phyloP scores from a whole-genome alignment of 1,140 invertebrate genomes.

The Eumaeus atala region DNA sequence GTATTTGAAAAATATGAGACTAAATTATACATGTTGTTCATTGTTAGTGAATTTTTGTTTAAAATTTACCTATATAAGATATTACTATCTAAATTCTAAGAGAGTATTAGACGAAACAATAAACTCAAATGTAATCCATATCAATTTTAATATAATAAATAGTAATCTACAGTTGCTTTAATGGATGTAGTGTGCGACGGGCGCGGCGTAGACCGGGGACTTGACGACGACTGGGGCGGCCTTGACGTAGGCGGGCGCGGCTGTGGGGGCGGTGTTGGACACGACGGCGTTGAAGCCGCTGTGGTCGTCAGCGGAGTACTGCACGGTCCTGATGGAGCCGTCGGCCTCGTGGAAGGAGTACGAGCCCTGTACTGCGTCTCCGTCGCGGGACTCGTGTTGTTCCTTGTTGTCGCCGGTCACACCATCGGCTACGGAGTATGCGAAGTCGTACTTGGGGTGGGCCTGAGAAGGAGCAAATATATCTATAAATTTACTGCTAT shows the following conservation, averaged over 20 bases:
- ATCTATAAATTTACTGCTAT: too few species aligned
- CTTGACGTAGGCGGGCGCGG: conserved; percentile 29
- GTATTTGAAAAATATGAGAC: too few species aligned
- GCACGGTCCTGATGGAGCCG: conserved; percentile 73
- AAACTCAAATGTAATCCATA: too few species aligned
- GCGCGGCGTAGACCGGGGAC: conserved; percentile 29
- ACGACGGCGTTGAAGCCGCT: conserved; percentile 76
- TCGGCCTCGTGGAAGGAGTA: conserved; percentile 75
- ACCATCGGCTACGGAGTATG: conserved; percentile 70
- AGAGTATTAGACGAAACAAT: too few species aligned
- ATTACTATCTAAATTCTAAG: too few species aligned
- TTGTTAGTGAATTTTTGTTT: too few species aligned
- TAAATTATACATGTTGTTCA: too few species aligned
- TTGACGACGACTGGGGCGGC: conserved; percentile 35
- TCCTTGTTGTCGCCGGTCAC: conserved; percentile 72
- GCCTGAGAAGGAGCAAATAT: conserved; percentile 26
- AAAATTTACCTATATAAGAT: too few species aligned
- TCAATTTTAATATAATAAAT: too few species aligned
- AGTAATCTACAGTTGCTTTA: too few species aligned
- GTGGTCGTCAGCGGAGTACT: conserved; percentile 72
- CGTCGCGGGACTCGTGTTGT: conserved; percentile 71
- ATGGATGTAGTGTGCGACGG: conserved; percentile 28
- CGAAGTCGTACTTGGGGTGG: conserved; percentile 65
- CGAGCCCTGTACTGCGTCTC: conserved; percentile 68
- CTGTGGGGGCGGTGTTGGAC: conserved; percentile 65